Evolutionary conservation across 2,888 invertebrate genomes (phyloP).

Genomic region (Mythimna albipuncta): DNA sequence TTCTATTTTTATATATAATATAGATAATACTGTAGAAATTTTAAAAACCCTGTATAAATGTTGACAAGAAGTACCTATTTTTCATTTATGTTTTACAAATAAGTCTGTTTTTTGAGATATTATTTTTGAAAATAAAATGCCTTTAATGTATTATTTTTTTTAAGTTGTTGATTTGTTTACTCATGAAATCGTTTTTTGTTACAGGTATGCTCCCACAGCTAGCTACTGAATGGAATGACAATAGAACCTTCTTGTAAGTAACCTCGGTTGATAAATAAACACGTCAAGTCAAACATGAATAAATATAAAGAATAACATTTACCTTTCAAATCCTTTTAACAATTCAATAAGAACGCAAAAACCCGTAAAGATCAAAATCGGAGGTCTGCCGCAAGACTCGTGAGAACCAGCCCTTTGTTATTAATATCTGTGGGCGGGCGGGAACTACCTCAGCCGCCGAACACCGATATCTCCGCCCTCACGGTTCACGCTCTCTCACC

Average conservation of each 20-base stretch:
- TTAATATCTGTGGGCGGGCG: constrained; percentile 35
- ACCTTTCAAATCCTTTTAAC: constrained; percentile 10
- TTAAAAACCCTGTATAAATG: too few species aligned
- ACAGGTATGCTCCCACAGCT: constrained; percentile 46
- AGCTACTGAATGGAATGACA: background rate
- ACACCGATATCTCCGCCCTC: constrained; percentile 18
- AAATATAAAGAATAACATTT: constrained; percentile 5
- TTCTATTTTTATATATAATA: too few species aligned
- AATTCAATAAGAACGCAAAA: constrained; percentile 15
- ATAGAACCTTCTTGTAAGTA: background rate
- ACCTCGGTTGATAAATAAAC: background rate
- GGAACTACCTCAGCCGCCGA: constrained; percentile 19
- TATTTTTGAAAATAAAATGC: too few species aligned
- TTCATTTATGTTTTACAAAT: too few species aligned
- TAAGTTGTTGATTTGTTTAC: background rate
- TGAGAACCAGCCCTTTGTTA: constrained; percentile 36
- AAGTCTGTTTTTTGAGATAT: too few species aligned
- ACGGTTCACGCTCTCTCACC: constrained; percentile 24
- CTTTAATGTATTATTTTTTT: too few species aligned
- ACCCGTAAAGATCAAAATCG: constrained; percentile 35
- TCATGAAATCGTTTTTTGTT: constrained; percentile 36
- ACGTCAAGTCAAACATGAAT: background rate
- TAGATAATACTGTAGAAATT: too few species aligned
- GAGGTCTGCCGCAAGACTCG: constrained; percentile 16
- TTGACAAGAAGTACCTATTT: too few species aligned